These are phyloP conservation scores for Seladonia tumulorum DNA, from an alignment of 2,888 invertebrate species.

Conservation along the genomic window DNA sequence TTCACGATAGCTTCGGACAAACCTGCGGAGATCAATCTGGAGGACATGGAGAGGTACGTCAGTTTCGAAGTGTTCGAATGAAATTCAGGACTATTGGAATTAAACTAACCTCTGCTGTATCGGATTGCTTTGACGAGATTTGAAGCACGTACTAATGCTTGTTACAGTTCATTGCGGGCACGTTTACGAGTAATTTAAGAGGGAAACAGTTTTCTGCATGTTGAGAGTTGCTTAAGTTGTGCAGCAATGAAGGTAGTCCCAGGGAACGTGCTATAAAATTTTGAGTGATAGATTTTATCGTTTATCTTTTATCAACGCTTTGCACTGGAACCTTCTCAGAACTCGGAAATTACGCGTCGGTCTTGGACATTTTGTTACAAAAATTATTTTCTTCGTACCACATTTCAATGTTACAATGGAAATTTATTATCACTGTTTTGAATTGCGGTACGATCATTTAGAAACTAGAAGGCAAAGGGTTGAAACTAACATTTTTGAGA, in stretches of 20 bases:
- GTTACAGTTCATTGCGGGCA: not conserved
- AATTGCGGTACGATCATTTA: too few relatives aligned
- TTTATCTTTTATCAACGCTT: not conserved
- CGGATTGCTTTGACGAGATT: not conserved
- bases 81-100: not conserved
- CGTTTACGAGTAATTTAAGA: not conserved
- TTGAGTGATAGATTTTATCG: not conserved
- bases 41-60: slow-evolving; percentile 87
- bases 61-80: not conserved
- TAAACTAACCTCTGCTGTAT: not conserved
- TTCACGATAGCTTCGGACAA: slow-evolving; percentile 90
- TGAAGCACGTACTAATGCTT: not conserved
- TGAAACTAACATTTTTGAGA: not conserved
- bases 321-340: not conserved
- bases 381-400: not conserved
- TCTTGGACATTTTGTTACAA: not conserved
- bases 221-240: not conserved
- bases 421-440: too few relatives aligned
- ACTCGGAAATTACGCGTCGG: too few relatives aligned
- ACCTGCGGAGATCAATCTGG: slow-evolving; percentile 88
- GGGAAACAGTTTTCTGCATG: not conserved
- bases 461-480: too few relatives aligned
- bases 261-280: not conserved
- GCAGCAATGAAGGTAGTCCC: not conserved
- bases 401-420: too few relatives aligned